A percentile compares a stretch with the other conserved stretches of the same genome.
Evolutionary conservation across 2,888 invertebrate species (phyloP).

Genomic region (Acleris holmiana): DNA sequence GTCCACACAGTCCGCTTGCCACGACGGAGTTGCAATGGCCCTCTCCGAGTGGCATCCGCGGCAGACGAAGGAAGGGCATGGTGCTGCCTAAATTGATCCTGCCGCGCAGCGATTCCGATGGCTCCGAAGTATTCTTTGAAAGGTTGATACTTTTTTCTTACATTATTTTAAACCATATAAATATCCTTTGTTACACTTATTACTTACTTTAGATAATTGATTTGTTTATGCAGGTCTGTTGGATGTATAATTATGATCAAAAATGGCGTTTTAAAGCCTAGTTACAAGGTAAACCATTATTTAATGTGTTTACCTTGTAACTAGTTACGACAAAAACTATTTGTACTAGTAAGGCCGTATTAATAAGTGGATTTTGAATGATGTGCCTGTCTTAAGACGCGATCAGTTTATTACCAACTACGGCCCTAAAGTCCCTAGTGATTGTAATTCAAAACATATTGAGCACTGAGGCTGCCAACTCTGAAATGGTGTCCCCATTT

Average conservation of each 20-base stretch:
- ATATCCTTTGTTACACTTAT: constrained; percentile 14
- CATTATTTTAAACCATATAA: constrained; percentile 29
- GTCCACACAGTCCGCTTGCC: constrained; percentile 91
- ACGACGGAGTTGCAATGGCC: constrained; percentile 87
- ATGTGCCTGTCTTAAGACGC: no score
- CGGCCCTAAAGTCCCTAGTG: no score
- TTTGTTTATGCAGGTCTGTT: background rate
- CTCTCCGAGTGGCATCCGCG: constrained; percentile 83
- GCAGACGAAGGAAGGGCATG: constrained; percentile 88
- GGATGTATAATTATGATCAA: background rate
- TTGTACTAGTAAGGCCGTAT: no score
- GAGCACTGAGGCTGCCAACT: constrained; percentile 33
- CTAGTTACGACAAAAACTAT: no score
- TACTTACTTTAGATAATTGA: background rate
- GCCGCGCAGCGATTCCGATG: constrained; percentile 90
- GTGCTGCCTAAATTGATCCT: constrained; percentile 90
- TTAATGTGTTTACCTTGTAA: background rate
- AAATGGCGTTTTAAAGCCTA: background rate
- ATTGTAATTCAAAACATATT: constrained; percentile 17
- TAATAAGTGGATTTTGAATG: no score
- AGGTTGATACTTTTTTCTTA: constrained; percentile 69
- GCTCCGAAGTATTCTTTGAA: constrained; percentile 87
- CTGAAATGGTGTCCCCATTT: constrained; percentile 23
- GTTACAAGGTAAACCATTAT: no score
- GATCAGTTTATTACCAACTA: no score